Conservation (phyloP, 1,140 invertebrate genomes). For the Galleria mellonella region DNA sequence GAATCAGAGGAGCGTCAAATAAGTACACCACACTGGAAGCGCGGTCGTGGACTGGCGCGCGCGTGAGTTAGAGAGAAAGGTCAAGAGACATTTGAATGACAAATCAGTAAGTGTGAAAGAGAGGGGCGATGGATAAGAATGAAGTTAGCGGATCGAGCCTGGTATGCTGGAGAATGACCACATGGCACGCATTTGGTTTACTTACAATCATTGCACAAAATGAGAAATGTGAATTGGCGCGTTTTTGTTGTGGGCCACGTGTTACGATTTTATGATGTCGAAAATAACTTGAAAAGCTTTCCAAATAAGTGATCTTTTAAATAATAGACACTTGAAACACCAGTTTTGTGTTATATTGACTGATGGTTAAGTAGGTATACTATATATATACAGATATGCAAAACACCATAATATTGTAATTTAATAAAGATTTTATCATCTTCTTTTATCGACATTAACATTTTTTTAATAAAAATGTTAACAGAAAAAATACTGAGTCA, state of each 20-base stretch:
- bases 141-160: conserved; percentile 37
- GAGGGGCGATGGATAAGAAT: conserved; percentile 25
- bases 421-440: no score
- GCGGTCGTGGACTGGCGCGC: conserved; percentile 33
- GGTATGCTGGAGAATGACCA: conserved; percentile 53
- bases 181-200: conserved; percentile 54
- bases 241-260: conserved; percentile 52
- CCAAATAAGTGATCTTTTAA: conserved; percentile 18
- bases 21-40: conserved; percentile 17
- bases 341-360: no score
- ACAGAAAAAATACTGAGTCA: background rate
- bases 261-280: conserved; percentile 27
- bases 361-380: no score
- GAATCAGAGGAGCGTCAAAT: conserved; percentile 16
- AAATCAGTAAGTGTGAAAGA: conserved; percentile 23
- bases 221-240: conserved; percentile 41
- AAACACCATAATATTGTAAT: no score
- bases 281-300: conserved; percentile 24
- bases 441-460: background rate
- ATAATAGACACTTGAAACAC: background rate
- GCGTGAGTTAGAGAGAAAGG: conserved; percentile 40
- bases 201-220: conserved; percentile 46
- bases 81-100: conserved; percentile 25
- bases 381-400: no score
- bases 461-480: background rate